These are phyloP conservation scores for Automeris io DNA, from an alignment of 2,888 invertebrate genomes.

Conservation along the genomic window DNA sequence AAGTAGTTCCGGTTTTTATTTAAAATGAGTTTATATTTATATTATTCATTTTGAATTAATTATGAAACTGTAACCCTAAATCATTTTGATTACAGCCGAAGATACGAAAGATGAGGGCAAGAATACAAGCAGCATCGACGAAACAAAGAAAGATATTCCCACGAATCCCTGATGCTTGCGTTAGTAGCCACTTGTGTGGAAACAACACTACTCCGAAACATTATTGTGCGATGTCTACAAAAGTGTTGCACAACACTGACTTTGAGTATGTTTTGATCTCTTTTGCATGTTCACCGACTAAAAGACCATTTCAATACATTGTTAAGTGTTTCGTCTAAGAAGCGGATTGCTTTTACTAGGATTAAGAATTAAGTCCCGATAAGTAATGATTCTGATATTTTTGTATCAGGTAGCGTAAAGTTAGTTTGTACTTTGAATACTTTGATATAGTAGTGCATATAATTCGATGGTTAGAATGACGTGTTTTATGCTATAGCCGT, in stretches of 20 bases:
- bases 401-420: too few relatives aligned
- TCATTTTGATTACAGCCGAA: slow-evolving; percentile 73
- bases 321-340: not conserved
- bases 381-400: too few relatives aligned
- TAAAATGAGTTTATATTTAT: too few relatives aligned
- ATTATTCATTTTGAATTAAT: too few relatives aligned
- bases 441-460: too few relatives aligned
- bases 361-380: too few relatives aligned
- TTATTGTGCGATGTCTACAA: not conserved
- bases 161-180: slow-evolving; percentile 79
- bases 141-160: slow-evolving; percentile 81
- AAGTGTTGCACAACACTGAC: not conserved
- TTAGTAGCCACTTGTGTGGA: slow-evolving; percentile 2
- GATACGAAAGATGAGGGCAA: slow-evolving; percentile 80
- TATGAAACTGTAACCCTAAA: too few relatives aligned
- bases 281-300: not conserved
- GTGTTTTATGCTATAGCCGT: too few relatives aligned
- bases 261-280: not conserved
- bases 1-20: too few relatives aligned
- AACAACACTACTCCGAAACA: not conserved
- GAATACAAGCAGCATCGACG: slow-evolving; percentile 75
- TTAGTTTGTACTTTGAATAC: too few relatives aligned
- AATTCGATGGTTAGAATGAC: too few relatives aligned
- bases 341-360: too few relatives aligned
- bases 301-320: not conserved